A percentile compares a stretch with the other conserved stretches of the same genome.
Evolutionary conservation across 2,113 vertebrate species (phyloP).

Genomic region (Charina bottae): DNA sequence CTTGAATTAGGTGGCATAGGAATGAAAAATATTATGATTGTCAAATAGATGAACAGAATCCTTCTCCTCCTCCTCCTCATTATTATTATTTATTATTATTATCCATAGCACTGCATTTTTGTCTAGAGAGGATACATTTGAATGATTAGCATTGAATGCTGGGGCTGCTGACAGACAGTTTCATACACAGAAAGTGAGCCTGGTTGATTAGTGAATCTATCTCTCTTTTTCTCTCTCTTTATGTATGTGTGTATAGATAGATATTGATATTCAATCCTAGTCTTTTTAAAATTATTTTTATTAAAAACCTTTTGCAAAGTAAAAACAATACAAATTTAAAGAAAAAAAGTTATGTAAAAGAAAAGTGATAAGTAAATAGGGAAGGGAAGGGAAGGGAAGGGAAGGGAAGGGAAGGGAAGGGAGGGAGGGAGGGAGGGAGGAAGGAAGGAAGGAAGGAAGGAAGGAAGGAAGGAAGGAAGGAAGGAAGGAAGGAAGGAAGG

Average conservation of each 20-base stretch:
- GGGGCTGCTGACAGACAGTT: not conserved
- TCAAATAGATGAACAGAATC: no score
- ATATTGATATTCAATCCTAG: not conserved
- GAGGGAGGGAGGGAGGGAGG: not conserved
- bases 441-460: not conserved
- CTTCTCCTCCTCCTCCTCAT: no score
- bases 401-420: not conserved
- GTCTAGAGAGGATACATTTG: not conserved
- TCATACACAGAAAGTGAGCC: not conserved
- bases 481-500: not conserved
- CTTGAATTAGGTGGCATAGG: not conserved
- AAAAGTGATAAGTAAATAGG: not conserved
- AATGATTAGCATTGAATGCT: not conserved
- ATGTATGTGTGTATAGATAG: not conserved
- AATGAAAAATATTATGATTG: no score
- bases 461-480: not conserved
- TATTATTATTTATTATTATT: no score
- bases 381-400: not conserved
- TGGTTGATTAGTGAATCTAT: not conserved
- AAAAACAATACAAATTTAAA: not conserved
- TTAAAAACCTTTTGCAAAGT: not conserved
- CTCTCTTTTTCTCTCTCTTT: not conserved
- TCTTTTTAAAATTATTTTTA: not conserved
- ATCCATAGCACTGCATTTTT: no score
- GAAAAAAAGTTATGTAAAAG: not conserved